Evolutionary conservation across 64 coral and sea anemone species (phyloP).

Genomic region (Stichodactyla mertensii): DNA sequence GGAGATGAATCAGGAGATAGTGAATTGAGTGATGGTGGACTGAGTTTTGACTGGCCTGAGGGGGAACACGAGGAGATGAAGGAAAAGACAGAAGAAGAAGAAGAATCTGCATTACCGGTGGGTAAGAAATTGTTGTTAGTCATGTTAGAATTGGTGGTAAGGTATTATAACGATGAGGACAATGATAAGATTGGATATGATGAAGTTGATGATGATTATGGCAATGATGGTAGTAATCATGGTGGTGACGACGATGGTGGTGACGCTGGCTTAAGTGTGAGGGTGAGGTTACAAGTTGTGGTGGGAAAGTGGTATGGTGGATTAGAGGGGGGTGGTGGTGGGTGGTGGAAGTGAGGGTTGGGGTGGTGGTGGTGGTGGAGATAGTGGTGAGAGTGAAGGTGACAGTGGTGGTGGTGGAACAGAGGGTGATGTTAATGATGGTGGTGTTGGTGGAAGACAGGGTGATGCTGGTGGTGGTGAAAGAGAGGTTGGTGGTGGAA

Average conservation of each 20-base stretch:
- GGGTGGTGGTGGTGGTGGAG: neutral
- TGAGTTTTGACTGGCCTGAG: neutral
- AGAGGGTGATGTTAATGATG: too few species aligned
- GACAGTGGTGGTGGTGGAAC: neutral
- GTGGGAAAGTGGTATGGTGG: neutral
- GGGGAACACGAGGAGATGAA: neutral
- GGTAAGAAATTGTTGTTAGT: neutral
- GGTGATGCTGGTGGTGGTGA: neutral
- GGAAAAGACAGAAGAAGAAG: conserved; percentile 8
- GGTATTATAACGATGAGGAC: neutral
- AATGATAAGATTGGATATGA: neutral
- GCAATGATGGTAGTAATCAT: neutral
- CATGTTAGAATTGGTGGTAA: neutral
- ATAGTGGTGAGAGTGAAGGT: too few species aligned
- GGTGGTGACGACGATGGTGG: neutral
- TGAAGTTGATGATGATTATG: neutral
- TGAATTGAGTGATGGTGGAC: conserved; percentile 36
- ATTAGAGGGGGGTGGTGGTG: neutral
- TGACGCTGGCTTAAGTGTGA: neutral
- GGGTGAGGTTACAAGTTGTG: neutral
- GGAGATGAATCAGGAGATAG: conserved; percentile 52
- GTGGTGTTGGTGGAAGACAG: neutral
- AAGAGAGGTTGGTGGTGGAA: neutral
- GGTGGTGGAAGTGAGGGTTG: neutral
- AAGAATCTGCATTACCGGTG: conserved; percentile 42